phyloP scores from a whole-genome alignment of 2,888 invertebrate species.

The Nephrotoma flavescens region DNA sequence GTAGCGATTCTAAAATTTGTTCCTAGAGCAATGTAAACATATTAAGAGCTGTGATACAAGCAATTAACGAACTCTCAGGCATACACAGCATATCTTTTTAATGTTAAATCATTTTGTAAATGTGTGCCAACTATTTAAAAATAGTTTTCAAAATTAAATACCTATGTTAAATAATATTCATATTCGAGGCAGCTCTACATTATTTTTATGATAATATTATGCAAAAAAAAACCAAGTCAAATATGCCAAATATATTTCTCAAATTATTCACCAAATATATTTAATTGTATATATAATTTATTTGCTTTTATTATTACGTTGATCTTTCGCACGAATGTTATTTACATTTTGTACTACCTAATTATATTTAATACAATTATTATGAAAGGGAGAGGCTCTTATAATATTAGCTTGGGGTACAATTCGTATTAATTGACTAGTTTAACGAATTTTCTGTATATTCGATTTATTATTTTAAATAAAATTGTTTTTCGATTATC shows the following conservation, averaged over 20 bases:
- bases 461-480: not conserved
- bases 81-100: not conserved
- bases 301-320: not conserved
- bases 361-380: not conserved
- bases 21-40: not conserved
- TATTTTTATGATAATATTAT: not conserved
- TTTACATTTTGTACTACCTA: not conserved
- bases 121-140: not conserved
- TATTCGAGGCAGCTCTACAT: not conserved
- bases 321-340: not conserved
- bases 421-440: not conserved
- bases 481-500: not conserved
- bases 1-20: not conserved
- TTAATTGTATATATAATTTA: not conserved
- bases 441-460: not conserved
- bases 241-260: not conserved
- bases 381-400: not conserved
- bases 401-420: not conserved
- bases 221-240: not conserved
- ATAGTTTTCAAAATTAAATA: not conserved
- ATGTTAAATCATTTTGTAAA: not conserved
- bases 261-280: not conserved
- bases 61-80: not conserved
- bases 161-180: not conserved
- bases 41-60: not conserved